Evolutionary conservation across 2,113 vertebrate genomes (phyloP).

Genomic region (Alouatta palliata): DNA sequence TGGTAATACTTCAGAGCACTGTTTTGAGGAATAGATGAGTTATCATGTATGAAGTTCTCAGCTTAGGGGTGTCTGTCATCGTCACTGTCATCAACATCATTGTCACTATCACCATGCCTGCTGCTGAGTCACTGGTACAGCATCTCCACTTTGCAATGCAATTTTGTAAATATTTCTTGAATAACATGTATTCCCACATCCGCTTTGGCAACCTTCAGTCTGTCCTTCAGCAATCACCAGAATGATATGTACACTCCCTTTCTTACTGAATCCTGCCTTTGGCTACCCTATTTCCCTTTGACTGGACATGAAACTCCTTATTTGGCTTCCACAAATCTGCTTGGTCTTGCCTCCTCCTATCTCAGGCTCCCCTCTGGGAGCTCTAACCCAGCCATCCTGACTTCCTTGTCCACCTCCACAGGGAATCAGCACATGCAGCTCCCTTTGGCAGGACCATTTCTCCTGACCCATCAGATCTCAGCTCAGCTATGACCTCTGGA

Average conservation of each 20-base stretch:
- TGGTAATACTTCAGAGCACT: not conserved
- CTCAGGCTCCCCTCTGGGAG: not conserved
- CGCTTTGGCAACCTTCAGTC: not conserved
- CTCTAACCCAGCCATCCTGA: not conserved
- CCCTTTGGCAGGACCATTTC: not conserved
- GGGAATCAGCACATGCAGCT: not conserved
- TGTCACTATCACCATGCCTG: not conserved
- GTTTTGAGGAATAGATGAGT: not conserved
- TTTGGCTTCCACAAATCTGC: not conserved
- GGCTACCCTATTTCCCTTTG: not conserved
- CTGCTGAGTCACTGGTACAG: not conserved
- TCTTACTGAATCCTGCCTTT: not conserved
- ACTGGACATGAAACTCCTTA: not conserved
- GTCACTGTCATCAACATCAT: too few species aligned
- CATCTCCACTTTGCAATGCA: not conserved
- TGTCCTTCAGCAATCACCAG: not conserved
- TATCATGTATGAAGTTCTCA: not conserved
- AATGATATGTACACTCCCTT: not conserved
- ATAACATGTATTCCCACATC: not conserved
- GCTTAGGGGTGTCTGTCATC: not conserved
- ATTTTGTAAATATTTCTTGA: not conserved
- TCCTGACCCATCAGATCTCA: not conserved
- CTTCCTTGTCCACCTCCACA: not conserved
- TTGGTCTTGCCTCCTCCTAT: not conserved
- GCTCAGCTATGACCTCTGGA: not conserved